Base-by-base conservation (phyloP, 2,113 vertebrate species). In the Xiphophorus hellerii region DNA sequence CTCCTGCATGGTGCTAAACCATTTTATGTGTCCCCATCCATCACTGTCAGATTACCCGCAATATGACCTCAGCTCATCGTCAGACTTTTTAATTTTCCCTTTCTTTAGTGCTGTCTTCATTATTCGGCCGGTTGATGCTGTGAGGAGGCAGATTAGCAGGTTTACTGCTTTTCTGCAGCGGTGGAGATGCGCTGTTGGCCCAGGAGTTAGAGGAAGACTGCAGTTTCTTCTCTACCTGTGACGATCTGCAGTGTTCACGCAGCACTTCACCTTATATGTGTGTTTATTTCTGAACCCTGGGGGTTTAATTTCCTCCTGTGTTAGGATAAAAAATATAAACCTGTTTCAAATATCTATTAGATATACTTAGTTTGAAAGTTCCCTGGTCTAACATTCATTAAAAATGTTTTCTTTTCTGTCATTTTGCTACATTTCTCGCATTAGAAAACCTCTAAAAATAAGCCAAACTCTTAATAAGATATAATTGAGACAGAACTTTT, bases 201-300 rank as follows among this genome's bases (percentile, higher is more conserved):
- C 84, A 66, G 90, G 88, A 76, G 82, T 86, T 90, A 88, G 84
- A 89, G 88, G 80, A 73, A 73, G 74, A 82, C 86, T 88, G 86
- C 88, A 80, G 88, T 76, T 79, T 72, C 44, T 48, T 48, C 44
- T 72, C 68, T 48, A 58, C 77, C 48, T 66, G 73, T 66, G 65
- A 73, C 90, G 87, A 92, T 84, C 90, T 85, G 89, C 86, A 86
- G 83, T 83, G 78, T 80, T 90, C 81, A 78, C 88, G 88, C 87
- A 87, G 81, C 87, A 88, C 76, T 82, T 83, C 68, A 85, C 76
- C 60, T 13, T 65, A 88, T 73, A 67, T 87, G 84, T 82, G 86
- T 80, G 87, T 70, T 69, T 69, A 71, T 64, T 60, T 73, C 35
- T 62, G 71, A 12, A 79, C 81, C 62, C 37, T 17, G 5, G 37